phyloP scores from a whole-genome alignment of 2,113 vertebrate genomes.

The Leptobrachium leishanense region DNA sequence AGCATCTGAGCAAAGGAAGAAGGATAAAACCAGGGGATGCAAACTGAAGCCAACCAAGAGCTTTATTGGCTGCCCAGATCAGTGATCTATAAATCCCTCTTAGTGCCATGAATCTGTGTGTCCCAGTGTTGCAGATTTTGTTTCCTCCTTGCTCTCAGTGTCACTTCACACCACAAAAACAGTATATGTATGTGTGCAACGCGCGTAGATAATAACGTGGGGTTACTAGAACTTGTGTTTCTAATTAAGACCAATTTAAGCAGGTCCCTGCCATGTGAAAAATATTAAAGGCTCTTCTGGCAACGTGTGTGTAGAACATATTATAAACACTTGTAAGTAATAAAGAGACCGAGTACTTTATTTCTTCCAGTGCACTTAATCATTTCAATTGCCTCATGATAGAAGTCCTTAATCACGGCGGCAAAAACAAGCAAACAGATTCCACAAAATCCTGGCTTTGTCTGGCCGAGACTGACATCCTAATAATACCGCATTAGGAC shows the following conservation, averaged over 20 bases:
- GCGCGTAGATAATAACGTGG: too few relatives aligned
- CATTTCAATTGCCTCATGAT: conserved; percentile 42
- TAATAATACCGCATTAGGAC: conserved; percentile 20
- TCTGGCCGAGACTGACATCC: conserved; percentile 32
- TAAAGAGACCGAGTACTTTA: conserved; percentile 8
- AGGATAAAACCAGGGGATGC: too few relatives aligned
- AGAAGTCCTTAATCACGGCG: conserved; percentile 38
- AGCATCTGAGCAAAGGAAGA: too few relatives aligned
- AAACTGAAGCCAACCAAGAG: too few relatives aligned
- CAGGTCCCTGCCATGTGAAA: not conserved
- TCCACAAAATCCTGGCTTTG: conserved; percentile 21
- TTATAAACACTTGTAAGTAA: conserved; percentile 45
- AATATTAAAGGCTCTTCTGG: conserved; percentile 21
- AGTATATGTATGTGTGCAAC: too few relatives aligned
- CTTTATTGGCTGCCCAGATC: too few relatives aligned
- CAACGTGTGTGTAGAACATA: conserved; percentile 38
- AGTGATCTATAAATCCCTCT: too few relatives aligned
- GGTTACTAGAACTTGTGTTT: not conserved
- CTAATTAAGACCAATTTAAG: conserved; percentile 3
- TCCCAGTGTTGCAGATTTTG: too few relatives aligned
- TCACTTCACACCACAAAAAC: too few relatives aligned
- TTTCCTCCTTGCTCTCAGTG: too few relatives aligned
- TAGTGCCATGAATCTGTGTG: too few relatives aligned
- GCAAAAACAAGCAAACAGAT: conserved; percentile 36
- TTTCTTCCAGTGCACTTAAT: conserved; percentile 41